These are phyloP conservation scores for Drosophila dives DNA, from an alignment of 2,888 invertebrate species.

Conservation along the genomic window DNA sequence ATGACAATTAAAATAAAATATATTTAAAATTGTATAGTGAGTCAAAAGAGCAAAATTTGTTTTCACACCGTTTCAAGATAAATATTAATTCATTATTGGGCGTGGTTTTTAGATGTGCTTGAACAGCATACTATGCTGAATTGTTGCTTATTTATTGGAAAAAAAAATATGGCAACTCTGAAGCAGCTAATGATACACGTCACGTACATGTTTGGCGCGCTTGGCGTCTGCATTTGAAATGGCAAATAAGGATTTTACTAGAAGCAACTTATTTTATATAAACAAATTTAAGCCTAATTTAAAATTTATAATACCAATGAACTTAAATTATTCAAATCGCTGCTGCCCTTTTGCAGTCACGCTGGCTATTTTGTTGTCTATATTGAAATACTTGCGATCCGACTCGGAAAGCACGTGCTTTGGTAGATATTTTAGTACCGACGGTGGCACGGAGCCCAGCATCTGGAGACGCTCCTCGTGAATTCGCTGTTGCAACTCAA, in stretches of 20 bases:
- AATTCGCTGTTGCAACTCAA: conserved; percentile 80
- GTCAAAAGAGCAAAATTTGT: not conserved
- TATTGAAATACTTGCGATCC: conserved; percentile 83
- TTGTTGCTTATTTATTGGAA: not conserved
- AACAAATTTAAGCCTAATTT: not conserved
- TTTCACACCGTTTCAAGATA: not conserved
- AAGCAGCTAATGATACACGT: conserved; percentile 52
- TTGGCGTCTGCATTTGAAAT: conserved; percentile 47
- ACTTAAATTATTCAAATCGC: conserved; percentile 1
- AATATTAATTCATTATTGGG: not conserved
- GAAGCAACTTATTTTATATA: not conserved
- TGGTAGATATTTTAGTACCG: conserved; percentile 86
- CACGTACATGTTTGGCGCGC: conserved; percentile 62
- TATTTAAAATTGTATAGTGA: not conserved
- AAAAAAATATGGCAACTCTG: conserved; percentile 29
- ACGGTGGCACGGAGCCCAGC: conserved; percentile 86
- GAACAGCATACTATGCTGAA: conserved; percentile 23
- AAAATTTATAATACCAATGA: conserved; percentile 12
- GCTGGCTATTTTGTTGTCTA: conserved; percentile 16
- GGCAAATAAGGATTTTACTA: conserved; percentile 7
- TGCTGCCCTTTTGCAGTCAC: not conserved
- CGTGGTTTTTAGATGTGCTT: not conserved
- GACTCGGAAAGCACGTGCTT: conserved; percentile 85
- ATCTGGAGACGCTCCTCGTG: conserved; percentile 87
- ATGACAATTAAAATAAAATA: not conserved